Evolutionary conservation across 2,797 vertebrate genomes (phyloP).

Genomic region (Typhlichthys eigenmanni): DNA sequence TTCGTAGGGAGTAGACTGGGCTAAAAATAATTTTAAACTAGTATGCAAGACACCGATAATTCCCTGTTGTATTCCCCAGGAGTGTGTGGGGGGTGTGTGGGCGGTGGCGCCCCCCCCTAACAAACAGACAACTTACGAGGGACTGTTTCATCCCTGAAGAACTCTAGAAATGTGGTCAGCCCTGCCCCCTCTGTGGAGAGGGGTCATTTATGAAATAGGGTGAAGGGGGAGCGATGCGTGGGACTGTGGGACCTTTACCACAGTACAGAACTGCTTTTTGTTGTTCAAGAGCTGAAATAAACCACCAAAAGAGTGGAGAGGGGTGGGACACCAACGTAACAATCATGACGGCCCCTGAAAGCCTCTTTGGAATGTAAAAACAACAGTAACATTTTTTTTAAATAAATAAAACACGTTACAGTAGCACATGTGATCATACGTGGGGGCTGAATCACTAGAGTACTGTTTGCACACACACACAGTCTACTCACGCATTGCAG

Average conservation of each 20-base stretch:
- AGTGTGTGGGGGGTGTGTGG: not conserved
- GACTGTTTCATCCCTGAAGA: constrained; percentile 72
- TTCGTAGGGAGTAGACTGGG: no score
- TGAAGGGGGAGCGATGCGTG: not conserved
- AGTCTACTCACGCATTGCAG: constrained; percentile 92
- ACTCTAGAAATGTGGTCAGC: constrained; percentile 65
- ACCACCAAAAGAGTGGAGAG: no score
- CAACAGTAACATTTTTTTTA: no score
- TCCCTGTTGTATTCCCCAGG: not conserved
- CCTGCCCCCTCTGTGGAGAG: constrained; percentile 5
- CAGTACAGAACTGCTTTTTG: constrained; percentile 15
- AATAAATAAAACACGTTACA: no score
- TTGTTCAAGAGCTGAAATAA: no score
- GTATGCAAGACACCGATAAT: no score
- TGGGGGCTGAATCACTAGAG: not conserved
- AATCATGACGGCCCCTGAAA: no score
- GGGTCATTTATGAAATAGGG: constrained; percentile 7
- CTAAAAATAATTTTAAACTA: no score
- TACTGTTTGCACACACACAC: constrained; percentile 7
- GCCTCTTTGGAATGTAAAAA: no score
- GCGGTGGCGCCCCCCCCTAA: constrained; percentile 7
- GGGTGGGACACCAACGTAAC: no score
- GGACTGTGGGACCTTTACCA: constrained; percentile 41
- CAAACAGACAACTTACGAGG: constrained; percentile 29
- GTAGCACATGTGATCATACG: not conserved